Base-by-base conservation (phyloP, 2,797 vertebrate genomes). In the Tragelaphus oryx region DNA sequence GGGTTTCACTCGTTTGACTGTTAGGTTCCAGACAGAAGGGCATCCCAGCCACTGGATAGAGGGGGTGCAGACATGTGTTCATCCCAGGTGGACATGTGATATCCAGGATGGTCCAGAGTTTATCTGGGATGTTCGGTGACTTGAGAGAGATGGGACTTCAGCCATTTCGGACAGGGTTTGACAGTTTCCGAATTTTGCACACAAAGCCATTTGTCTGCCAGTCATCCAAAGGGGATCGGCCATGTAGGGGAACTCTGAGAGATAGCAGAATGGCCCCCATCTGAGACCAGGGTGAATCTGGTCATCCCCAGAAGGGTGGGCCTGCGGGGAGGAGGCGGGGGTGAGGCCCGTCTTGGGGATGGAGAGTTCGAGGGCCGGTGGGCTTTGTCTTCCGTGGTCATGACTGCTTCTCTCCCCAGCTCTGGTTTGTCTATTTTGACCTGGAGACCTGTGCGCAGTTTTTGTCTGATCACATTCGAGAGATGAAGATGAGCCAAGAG, bases 351-450 rank as follows among this genome's bases (percentile, higher is more conserved):
- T 9, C 6, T 18, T 2, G 14, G 71, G 75, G 33, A 22, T 2
- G 13, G 84, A 30, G 59, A 11, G 55, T 18, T 75, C 4, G 1
- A 17, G 59, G 68, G 62, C 9, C 1, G 9, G 26, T 44, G 18
- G 28, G 44, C 16, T 46, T 44, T 3, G 71, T 65, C 65, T 44
- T 24, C 52, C 0, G 16, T 0, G 0, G 1, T 96, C 95, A 91
- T 78, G 65, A 37, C 86, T 33, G 44, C 68, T 74, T 91, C n/a
- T 62, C 65, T 60, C 46, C 20, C 57, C 97, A 99, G 99, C 98
- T 99, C 60, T 99, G 98, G 94, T 98, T 99, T 1, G 96, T 99
- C 91, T 98, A 93, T 95, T 99, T 98, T 13, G 97, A 97, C 74
- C 96, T 97, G 0, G 97, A 97, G 92, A 91, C 6, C 68, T 99